These are phyloP conservation scores for Odontomachus brunneus DNA, from an alignment of 1,140 invertebrate genomes.

Conservation along the genomic window DNA sequence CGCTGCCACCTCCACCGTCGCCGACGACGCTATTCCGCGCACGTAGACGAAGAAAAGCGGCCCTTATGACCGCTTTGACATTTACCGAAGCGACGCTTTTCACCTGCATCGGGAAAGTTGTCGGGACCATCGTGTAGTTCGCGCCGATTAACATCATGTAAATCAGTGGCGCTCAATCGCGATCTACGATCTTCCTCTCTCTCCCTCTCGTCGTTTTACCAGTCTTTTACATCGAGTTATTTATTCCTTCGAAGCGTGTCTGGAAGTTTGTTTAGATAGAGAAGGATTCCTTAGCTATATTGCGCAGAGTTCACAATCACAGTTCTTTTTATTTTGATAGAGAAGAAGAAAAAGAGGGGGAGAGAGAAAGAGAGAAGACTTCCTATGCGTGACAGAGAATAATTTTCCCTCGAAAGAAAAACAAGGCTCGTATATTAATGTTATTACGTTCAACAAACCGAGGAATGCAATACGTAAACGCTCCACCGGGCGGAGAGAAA, in stretches of 20 bases:
- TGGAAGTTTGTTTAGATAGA: no score
- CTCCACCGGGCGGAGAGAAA: conserved; percentile 30
- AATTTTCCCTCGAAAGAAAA: neutral
- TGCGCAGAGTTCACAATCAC: no score
- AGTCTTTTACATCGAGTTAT: neutral
- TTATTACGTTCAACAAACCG: conserved; percentile 35
- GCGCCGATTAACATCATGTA: conserved; percentile 29
- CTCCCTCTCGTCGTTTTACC: neutral
- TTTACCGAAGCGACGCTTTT: conserved; percentile 19
- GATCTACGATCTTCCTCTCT: neutral
- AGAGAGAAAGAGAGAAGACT: no score
- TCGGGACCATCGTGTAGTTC: neutral
- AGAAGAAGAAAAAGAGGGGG: no score
- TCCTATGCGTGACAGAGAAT: neutral
- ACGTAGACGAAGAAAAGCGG: conserved; percentile 58
- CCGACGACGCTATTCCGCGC: conserved; percentile 59
- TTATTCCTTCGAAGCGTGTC: no score
- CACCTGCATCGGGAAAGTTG: conserved; percentile 20
- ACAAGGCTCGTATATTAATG: neutral
- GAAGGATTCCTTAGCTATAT: no score
- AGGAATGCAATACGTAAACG: conserved; percentile 50
- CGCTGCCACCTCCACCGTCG: neutral
- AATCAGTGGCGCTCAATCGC: conserved; percentile 43
- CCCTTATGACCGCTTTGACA: conserved; percentile 51
- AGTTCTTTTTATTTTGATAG: no score